These are phyloP conservation scores for Dufourea novaeangliae DNA, from an alignment of 1,140 invertebrate species.

Conservation along the genomic window DNA sequence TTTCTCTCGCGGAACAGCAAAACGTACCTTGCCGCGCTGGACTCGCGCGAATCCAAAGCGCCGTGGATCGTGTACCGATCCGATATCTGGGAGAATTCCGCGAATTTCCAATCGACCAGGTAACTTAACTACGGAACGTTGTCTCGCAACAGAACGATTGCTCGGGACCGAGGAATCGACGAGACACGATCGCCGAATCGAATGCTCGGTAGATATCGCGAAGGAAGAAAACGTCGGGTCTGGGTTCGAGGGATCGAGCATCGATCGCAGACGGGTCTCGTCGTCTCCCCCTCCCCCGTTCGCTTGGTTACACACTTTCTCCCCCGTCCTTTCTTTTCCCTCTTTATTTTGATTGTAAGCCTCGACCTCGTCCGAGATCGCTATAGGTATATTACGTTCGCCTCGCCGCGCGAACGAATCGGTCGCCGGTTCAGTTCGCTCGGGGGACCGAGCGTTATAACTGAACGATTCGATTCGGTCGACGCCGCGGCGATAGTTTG, in stretches of 20 bases:
- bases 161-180: not conserved
- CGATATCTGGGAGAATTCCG: not conserved
- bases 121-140: slow-evolving; percentile 58
- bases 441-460: not conserved
- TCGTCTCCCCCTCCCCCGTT: not conserved
- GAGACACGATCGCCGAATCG: slow-evolving; percentile 27
- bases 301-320: no score
- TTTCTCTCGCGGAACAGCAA: slow-evolving; percentile 42
- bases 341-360: slow-evolving; percentile 66
- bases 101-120: slow-evolving; percentile 49
- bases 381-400: not conserved
- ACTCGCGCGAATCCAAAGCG: slow-evolving; percentile 51
- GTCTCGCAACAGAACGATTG: slow-evolving; percentile 44
- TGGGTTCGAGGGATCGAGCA: not conserved
- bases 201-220: slow-evolving; percentile 5
- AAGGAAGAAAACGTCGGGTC: not conserved
- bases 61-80: not conserved
- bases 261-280: not conserved
- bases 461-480: not conserved
- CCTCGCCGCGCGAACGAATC: slow-evolving; percentile 28
- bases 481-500: no score
- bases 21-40: slow-evolving; percentile 15
- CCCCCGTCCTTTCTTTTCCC: not conserved
- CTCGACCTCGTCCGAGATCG: slow-evolving; percentile 47
- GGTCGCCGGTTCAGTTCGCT: not conserved